A percentile compares a stretch with the other conserved stretches of the same genome.
phyloP scores from a whole-genome alignment of 2,888 invertebrate species.

The Lochmaea capreae region DNA sequence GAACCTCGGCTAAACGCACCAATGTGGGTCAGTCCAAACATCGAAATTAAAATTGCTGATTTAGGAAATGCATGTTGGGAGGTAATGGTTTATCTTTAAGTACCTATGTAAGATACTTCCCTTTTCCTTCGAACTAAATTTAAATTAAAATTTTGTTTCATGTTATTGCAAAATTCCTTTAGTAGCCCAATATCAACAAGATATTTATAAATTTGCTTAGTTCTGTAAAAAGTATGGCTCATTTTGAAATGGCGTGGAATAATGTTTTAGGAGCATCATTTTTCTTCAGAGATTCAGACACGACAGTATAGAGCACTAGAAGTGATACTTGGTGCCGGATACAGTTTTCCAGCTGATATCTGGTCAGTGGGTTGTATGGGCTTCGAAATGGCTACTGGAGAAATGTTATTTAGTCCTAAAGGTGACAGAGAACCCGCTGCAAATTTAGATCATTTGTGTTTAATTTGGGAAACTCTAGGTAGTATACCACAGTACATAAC shows the following conservation, averaged over 20 bases:
- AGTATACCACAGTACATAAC: constrained; percentile 81
- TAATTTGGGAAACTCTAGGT: constrained; percentile 85
- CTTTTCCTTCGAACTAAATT: no score
- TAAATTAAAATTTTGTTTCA: no score
- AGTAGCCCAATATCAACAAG: no score
- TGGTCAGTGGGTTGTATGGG: constrained; percentile 90
- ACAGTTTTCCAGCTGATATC: constrained; percentile 84
- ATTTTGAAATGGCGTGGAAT: not conserved
- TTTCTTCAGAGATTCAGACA: constrained; percentile 80
- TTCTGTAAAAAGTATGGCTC: no score
- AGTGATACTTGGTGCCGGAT: constrained; percentile 82
- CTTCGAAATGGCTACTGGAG: constrained; percentile 89
- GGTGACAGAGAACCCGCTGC: constrained; percentile 77
- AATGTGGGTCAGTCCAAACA: constrained; percentile 66
- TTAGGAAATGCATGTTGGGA: constrained; percentile 88
- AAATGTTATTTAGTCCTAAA: constrained; percentile 87
- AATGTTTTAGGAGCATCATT: constrained; percentile 75
- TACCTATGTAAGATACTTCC: not conserved
- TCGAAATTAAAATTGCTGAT: constrained; percentile 85
- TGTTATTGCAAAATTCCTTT: no score
- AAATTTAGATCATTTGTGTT: constrained; percentile 87
- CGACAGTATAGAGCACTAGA: constrained; percentile 85
- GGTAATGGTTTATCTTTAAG: constrained; percentile 57
- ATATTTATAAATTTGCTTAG: no score
- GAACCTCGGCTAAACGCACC: constrained; percentile 57